Evolutionary conservation across 1,140 invertebrate genomes (phyloP).

Genomic region (Condylostylus longicornis): DNA sequence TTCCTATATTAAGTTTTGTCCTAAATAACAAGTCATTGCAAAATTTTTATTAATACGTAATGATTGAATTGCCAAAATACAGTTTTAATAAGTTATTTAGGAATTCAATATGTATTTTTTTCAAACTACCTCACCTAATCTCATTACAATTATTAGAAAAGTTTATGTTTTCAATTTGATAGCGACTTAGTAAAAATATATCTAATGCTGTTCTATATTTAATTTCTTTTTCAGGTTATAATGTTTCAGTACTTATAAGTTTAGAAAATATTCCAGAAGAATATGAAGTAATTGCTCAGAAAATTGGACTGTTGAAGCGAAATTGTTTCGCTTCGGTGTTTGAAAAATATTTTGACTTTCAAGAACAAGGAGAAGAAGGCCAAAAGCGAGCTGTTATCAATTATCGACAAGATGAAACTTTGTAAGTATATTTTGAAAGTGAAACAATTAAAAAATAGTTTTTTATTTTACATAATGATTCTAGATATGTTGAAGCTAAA

Average conservation of each 20-base stretch:
- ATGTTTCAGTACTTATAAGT: slow-evolving; percentile 86
- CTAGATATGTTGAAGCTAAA: slow-evolving; percentile 97
- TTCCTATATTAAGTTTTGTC: too few species aligned
- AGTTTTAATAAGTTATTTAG: too few species aligned
- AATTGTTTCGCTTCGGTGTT: slow-evolving; percentile 99
- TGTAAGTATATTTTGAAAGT: slow-evolving; percentile 49
- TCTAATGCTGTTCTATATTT: too few species aligned
- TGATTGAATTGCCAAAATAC: too few species aligned
- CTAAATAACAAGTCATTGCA: too few species aligned
- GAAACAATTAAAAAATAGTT: slow-evolving; percentile 1
- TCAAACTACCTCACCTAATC: too few species aligned
- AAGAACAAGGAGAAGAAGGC: slow-evolving; percentile 78
- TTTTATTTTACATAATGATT: slow-evolving; percentile 18
- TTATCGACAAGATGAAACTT: slow-evolving; percentile 96
- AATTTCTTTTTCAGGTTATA: slow-evolving; percentile 57
- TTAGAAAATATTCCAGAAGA: slow-evolving; percentile 82
- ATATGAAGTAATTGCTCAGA: slow-evolving; percentile 77
- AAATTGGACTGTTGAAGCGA: slow-evolving; percentile 87
- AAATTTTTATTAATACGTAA: too few species aligned
- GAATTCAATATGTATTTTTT: too few species aligned
- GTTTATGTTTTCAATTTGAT: too few species aligned
- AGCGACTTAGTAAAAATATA: too few species aligned
- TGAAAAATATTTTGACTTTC: slow-evolving; percentile 98
- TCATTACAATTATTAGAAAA: too few species aligned
- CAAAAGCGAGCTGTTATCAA: slow-evolving; percentile 94